phyloP scores from a whole-genome alignment of 2,113 vertebrate genomes.

The Ammodramus savannarum region DNA sequence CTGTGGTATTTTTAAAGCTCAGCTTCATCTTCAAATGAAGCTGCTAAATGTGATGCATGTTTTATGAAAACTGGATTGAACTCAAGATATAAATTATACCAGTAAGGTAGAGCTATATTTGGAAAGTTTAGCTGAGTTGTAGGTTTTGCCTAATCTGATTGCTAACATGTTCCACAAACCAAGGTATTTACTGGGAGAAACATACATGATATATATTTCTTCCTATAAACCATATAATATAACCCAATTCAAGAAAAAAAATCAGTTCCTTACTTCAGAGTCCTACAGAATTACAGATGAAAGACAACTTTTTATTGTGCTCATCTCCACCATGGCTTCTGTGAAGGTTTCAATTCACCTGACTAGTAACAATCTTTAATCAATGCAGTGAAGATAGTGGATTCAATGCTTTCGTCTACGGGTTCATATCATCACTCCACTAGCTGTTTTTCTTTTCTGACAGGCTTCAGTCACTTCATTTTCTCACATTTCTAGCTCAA shows the following conservation, averaged over 20 bases:
- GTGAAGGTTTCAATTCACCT: conserved; percentile 9
- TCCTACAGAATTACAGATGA: not conserved
- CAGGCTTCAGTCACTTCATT: conserved; percentile 66
- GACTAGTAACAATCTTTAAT: conserved; percentile 37
- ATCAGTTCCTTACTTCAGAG: not conserved
- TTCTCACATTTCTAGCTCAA: conserved; percentile 58
- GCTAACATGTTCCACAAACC: not conserved
- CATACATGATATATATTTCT: not conserved
- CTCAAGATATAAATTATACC: not conserved
- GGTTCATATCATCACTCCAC: conserved; percentile 1
- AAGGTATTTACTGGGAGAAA: not conserved
- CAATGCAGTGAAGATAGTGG: not conserved
- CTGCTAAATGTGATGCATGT: not conserved
- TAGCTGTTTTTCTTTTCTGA: conserved; percentile 49
- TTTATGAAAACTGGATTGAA: not conserved
- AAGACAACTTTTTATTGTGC: conserved; percentile 2
- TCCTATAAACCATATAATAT: not conserved
- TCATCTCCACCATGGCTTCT: not conserved
- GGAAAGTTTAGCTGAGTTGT: not conserved
- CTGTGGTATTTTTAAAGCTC: not conserved
- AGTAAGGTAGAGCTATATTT: not conserved
- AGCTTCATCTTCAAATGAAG: not conserved
- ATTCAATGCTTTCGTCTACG: not conserved
- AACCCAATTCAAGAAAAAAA: not conserved
- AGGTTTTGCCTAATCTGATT: not conserved